Conservation (phyloP, 2,888 invertebrate species). For the Temnothorax rugatulus region DNA sequence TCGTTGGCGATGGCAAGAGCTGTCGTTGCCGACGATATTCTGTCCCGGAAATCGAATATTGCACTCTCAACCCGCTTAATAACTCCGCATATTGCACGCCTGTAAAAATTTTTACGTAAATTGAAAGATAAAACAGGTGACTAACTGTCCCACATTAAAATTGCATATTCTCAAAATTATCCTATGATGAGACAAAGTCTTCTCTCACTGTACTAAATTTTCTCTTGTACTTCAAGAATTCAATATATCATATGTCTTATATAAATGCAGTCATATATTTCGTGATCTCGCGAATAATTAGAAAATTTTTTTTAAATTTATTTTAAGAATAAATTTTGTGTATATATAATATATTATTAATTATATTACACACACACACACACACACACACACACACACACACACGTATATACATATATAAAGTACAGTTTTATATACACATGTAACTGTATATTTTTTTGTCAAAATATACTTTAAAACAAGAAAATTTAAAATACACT, state of each 20-base stretch:
- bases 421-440: no score
- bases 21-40: conserved; percentile 55
- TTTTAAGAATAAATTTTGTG: no score
- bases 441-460: neutral
- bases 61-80: conserved; percentile 55
- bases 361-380: neutral
- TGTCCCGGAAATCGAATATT: conserved; percentile 68
- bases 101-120: conserved; percentile 20
- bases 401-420: neutral
- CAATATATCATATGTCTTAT: neutral
- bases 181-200: neutral
- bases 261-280: neutral
- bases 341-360: neutral
- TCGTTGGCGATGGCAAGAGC: conserved; percentile 40
- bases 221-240: neutral
- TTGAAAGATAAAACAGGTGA: no score
- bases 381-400: no score
- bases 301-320: neutral
- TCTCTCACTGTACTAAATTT: neutral
- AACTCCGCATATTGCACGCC: neutral
- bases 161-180: neutral
- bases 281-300: neutral
- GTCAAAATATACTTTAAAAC: neutral
- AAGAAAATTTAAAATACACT: neutral
- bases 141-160: neutral